These are phyloP conservation scores for Macropus fuliginosus DNA, from an alignment of 2,797 vertebrate genomes.

Conservation along the genomic window DNA sequence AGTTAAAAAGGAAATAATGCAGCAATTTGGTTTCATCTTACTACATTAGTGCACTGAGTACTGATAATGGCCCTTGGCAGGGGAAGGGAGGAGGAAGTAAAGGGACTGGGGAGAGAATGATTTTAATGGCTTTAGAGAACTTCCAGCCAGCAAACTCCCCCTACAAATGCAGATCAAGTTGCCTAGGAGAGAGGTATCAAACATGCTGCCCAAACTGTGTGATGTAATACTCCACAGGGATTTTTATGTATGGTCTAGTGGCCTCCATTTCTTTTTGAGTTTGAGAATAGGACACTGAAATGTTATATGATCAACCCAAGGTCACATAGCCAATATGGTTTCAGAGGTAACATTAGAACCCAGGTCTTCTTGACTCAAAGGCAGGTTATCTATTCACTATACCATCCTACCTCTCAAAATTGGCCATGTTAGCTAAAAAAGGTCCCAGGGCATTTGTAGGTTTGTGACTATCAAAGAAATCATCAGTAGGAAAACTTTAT, in stretches of 20 bases:
- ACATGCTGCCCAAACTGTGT: neutral
- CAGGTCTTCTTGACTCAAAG: neutral
- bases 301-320: neutral
- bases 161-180: neutral
- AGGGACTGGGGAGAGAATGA: neutral
- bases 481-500: neutral
- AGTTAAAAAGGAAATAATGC: neutral
- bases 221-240: neutral
- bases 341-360: neutral
- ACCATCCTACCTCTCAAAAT: neutral
- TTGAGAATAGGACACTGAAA: neutral
- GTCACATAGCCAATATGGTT: neutral
- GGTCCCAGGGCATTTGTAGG: neutral
- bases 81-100: too few species aligned
- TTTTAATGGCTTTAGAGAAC: neutral
- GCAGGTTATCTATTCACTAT: neutral
- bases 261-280: neutral
- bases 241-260: neutral
- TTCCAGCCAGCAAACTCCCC: neutral
- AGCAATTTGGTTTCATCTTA: neutral
- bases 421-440: neutral
- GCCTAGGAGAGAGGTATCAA: neutral
- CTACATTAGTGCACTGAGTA: neutral
- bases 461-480: neutral
- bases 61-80: neutral